These are phyloP conservation scores for Tychaedon coryphoeus DNA, from an alignment of 2,113 vertebrate genomes.

Conservation along the genomic window DNA sequence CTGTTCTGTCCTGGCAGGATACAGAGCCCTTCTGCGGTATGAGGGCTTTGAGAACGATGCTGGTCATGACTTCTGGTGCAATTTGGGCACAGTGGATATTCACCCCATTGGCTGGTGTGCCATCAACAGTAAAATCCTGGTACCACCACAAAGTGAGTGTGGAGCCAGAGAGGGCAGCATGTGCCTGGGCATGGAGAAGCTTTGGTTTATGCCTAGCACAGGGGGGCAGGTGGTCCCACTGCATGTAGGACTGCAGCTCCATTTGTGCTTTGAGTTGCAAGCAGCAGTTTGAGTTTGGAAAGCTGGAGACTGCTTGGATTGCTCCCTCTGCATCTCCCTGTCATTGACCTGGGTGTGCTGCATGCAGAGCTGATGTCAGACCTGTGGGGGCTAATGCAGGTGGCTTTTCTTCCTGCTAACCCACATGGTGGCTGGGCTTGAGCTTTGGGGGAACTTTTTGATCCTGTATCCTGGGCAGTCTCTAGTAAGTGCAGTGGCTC, in stretches of 20 bases:
- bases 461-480: background rate
- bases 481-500: background rate
- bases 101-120: slow-evolving; percentile 97
- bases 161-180: background rate
- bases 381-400: background rate
- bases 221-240: background rate
- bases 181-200: background rate
- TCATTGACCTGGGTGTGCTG: background rate
- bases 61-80: slow-evolving; percentile 91
- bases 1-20: slow-evolving; percentile 74
- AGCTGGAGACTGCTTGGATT: background rate
- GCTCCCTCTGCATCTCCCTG: background rate
- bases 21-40: slow-evolving; percentile 88
- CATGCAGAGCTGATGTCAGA: background rate
- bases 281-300: background rate
- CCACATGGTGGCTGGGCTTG: background rate
- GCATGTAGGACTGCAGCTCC: background rate
- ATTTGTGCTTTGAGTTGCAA: background rate
- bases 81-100: slow-evolving; percentile 87
- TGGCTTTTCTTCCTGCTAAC: background rate
- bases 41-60: slow-evolving; percentile 89
- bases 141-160: slow-evolving; percentile 89
- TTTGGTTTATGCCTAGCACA: background rate
- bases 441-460: background rate
- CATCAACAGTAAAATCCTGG: slow-evolving; percentile 92